Evolutionary conservation across 92 coral and sea anemone genomes (phyloP).

Genomic region (Virgularia gustaviana): DNA sequence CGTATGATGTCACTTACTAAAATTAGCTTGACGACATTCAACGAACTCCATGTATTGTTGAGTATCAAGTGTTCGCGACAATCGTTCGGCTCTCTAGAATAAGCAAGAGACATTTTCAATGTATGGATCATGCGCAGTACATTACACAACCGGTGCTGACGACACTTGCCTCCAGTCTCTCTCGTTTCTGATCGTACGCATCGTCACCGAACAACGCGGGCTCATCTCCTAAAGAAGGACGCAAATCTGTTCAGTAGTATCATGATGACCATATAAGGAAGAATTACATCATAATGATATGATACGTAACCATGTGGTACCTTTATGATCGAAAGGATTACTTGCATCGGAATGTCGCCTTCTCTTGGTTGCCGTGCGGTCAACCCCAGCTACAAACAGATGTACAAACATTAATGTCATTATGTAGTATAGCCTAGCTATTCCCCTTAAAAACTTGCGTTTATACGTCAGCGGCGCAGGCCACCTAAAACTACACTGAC

Average conservation of each 20-base stretch:
- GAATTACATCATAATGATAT: neutral
- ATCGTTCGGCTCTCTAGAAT: constrained; percentile 93
- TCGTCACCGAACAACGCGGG: constrained; percentile 83
- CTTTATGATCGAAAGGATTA: constrained; percentile 83
- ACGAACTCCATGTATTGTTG: constrained; percentile 90
- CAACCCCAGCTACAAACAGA: constrained; percentile 51
- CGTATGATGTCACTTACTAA: constrained; percentile 63
- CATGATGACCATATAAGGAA: neutral
- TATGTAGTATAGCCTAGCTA: too few relatives aligned
- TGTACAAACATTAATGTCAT: too few relatives aligned
- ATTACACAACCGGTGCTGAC: too few relatives aligned
- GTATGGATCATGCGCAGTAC: too few relatives aligned
- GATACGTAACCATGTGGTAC: constrained; percentile 33
- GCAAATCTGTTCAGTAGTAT: neutral
- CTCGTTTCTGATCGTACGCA: constrained; percentile 69
- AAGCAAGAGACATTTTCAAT: too few relatives aligned
- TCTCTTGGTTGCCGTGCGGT: constrained; percentile 58
- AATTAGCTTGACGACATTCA: constrained; percentile 93
- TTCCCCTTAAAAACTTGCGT: too few relatives aligned
- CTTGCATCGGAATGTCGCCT: constrained; percentile 81
- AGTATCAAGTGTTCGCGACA: constrained; percentile 84
- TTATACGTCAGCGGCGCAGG: too few relatives aligned
- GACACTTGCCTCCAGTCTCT: constrained; percentile 71
- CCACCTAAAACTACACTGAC: too few relatives aligned
- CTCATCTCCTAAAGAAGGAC: constrained; percentile 61